phyloP scores from a whole-genome alignment of 2,797 vertebrate genomes.

The Pseudopleuronectes americanus region DNA sequence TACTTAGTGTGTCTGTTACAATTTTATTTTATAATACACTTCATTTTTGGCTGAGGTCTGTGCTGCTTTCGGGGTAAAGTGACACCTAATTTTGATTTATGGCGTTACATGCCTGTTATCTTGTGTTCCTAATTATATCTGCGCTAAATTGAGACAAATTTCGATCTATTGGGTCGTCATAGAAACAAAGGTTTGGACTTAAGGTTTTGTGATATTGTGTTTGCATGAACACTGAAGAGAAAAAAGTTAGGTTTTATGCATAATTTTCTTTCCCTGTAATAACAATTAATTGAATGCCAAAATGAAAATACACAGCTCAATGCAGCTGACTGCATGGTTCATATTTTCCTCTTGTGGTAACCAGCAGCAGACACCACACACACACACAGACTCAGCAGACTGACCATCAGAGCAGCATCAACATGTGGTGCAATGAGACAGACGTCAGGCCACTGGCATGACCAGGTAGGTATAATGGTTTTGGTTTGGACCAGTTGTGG shows the following conservation, averaged over 20 bases:
- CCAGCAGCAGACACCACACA: slow-evolving; percentile 31
- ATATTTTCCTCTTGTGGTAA: slow-evolving; percentile 48
- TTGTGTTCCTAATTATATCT: too few relatives aligned
- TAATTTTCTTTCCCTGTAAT: slow-evolving; percentile 14
- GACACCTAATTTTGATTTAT: too few relatives aligned
- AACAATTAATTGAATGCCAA: slow-evolving; percentile 2
- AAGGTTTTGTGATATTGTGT: neutral
- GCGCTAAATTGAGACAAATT: too few relatives aligned
- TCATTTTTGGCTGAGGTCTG: too few relatives aligned
- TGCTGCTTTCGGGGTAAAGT: too few relatives aligned
- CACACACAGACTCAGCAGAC: slow-evolving; percentile 15
- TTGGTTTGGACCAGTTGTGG: slow-evolving; percentile 65
- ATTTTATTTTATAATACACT: too few relatives aligned
- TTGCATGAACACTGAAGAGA: neutral
- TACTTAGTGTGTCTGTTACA: neutral
- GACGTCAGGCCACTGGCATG: slow-evolving; percentile 35
- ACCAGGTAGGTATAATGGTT: slow-evolving; percentile 54
- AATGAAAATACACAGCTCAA: slow-evolving; percentile 23
- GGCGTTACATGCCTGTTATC: too few relatives aligned
- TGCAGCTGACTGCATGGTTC: slow-evolving; percentile 25
- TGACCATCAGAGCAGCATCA: slow-evolving; percentile 24
- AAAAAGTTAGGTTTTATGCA: slow-evolving; percentile 8
- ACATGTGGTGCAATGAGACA: slow-evolving; percentile 31
- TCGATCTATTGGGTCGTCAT: too few relatives aligned
- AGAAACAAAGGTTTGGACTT: too few relatives aligned